Evolutionary conservation across 2,797 vertebrate species (phyloP).

Genomic region (Clarias laeviceps): DNA sequence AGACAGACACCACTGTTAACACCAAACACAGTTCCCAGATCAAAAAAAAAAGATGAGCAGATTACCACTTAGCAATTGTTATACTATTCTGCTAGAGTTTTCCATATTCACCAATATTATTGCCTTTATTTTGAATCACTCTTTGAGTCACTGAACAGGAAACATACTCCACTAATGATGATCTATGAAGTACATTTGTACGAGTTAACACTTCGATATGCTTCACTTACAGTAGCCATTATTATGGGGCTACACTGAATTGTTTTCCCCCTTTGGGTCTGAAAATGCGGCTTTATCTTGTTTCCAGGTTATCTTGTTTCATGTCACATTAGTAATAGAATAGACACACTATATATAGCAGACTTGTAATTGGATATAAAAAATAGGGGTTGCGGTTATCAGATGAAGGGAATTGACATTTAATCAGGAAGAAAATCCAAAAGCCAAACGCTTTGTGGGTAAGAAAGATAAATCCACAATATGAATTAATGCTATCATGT

Average conservation of each 20-base stretch:
- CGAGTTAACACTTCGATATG: conserved; percentile 5
- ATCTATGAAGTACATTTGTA: conserved; percentile 31
- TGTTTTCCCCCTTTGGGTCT: conserved; percentile 1
- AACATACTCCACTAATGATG: conserved; percentile 14
- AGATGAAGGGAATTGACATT: conserved; percentile 42
- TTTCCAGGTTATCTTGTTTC: conserved; percentile 50
- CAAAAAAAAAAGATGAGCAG: background rate
- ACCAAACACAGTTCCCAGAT: background rate
- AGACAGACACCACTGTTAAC: background rate
- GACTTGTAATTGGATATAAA: conserved; percentile 46
- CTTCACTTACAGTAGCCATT: conserved; percentile 13
- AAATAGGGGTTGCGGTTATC: conserved; percentile 35
- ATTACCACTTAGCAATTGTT: background rate
- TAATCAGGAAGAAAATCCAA: conserved; percentile 21
- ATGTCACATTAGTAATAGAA: conserved; percentile 57
- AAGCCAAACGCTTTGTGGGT: conserved; percentile 6
- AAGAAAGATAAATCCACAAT: conserved; percentile 7
- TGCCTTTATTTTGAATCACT: background rate
- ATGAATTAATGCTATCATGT: conserved; percentile 5
- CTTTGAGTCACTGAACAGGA: conserved; percentile 25
- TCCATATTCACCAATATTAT: background rate
- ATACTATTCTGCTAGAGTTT: background rate
- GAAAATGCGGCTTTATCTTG: conserved; percentile 39
- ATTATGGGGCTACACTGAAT: conserved; percentile 26
- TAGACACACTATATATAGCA: conserved; percentile 49